A percentile compares a stretch with the other conserved stretches of the same genome.
phyloP scores from a whole-genome alignment of 2,888 invertebrate species.

The Nymphalis urticae region DNA sequence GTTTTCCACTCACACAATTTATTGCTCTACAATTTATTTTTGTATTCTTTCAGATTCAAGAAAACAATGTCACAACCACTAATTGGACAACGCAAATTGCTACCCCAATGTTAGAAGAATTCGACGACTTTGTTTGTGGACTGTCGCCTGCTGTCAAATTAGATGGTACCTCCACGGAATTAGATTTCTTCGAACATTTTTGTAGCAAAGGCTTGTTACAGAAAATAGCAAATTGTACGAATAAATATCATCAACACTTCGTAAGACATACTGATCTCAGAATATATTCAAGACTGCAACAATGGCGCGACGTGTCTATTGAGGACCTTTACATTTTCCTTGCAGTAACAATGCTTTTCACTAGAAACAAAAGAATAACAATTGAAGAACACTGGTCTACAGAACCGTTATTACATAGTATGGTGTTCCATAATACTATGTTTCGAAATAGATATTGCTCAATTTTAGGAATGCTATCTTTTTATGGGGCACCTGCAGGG shows the following conservation, averaged over 20 bases:
- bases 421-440: conserved; percentile 37
- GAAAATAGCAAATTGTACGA: not conserved
- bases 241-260: conserved; percentile 1
- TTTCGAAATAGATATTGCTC: conserved; percentile 37
- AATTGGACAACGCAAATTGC: not conserved
- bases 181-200: conserved; percentile 2
- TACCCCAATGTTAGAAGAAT: not conserved
- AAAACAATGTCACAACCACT: no score
- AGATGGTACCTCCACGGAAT: not conserved
- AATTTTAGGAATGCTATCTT: conserved; percentile 39
- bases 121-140: conserved; percentile 3
- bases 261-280: not conserved
- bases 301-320: not conserved
- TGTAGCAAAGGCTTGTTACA: not conserved
- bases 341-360: conserved; percentile 38
- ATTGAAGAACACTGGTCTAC: conserved; percentile 41
- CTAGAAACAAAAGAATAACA: conserved; percentile 35
- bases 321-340: conserved; percentile 37
- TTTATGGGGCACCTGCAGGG: conserved; percentile 23
- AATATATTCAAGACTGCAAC: conserved; percentile 1
- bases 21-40: no score
- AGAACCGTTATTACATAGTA: conserved; percentile 33
- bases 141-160: not conserved
- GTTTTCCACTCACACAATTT: no score
- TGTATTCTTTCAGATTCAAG: no score